Evolutionary conservation across 1,140 invertebrate genomes (phyloP).

Genomic region (Drepana arcuata): DNA sequence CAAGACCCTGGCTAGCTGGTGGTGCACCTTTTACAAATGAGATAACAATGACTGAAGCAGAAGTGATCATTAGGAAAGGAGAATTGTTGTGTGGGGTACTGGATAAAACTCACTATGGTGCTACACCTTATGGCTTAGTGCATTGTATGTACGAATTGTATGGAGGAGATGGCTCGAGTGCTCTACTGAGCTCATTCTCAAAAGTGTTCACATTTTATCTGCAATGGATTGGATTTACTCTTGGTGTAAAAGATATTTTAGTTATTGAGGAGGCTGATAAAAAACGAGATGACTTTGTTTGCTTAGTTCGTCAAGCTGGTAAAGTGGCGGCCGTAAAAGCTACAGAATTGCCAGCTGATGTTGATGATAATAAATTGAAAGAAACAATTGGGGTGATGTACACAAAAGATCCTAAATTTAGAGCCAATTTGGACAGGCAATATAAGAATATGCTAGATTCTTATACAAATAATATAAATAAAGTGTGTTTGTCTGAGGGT

Average conservation of each 20-base stretch:
- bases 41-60: constrained; percentile 87
- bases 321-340: constrained; percentile 79
- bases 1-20: constrained; percentile 75
- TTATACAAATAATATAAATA: constrained; percentile 93
- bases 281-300: constrained; percentile 81
- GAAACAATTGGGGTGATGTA: constrained; percentile 81
- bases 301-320: constrained; percentile 77
- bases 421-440: constrained; percentile 84
- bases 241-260: constrained; percentile 96
- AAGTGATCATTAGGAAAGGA: constrained; percentile 92
- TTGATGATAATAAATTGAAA: constrained; percentile 73
- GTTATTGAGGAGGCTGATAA: constrained; percentile 81
- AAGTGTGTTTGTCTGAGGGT: constrained; percentile 84
- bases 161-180: constrained; percentile 86
- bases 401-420: constrained; percentile 81
- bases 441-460: constrained; percentile 89
- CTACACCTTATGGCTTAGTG: constrained; percentile 93
- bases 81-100: constrained; percentile 94
- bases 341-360: constrained; percentile 77
- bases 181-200: constrained; percentile 90
- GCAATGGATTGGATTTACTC: constrained; percentile 92
- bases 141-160: constrained; percentile 97
- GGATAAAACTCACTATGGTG: constrained; percentile 97
- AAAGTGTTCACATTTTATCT: constrained; percentile 94
- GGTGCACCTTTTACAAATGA: constrained; percentile 73